Base-by-base conservation (phyloP, 2,888 invertebrate species). In the Azorinus chamasolen region DNA sequence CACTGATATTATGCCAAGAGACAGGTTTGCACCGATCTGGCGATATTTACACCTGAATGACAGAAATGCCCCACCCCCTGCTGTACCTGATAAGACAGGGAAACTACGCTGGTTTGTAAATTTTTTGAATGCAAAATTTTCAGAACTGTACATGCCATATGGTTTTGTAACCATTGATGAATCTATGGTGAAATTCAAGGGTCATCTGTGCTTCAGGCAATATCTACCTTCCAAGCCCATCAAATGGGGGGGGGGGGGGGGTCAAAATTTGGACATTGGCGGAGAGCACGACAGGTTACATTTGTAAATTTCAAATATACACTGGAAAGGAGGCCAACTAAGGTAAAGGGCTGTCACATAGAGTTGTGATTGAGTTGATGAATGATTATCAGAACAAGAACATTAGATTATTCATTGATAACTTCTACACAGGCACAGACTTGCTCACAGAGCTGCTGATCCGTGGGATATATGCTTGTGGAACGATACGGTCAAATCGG, bases 181-280 rank as follows among this genome's bases (percentile, higher is more conserved):
- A n/a, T n/a, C n/a, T n/a, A n/a, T n/a, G n/a, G n/a, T n/a, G n/a
- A n/a, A n/a, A 32, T 32, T 32, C 32, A 32, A 32, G 10, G 32
- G 32, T 10, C 10, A 10, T 32, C 5, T 32, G 4, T 6, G 4
- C 32, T 73, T 79, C 54, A n/a, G 66, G 10, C 70, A 72, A 32
- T 79, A 74, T 58, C 16, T 74, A 25, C 69, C 73, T 4, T 39
- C 72, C 14, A 78, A 73, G n/a, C 76, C 71, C 1, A 41, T 32
- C 2, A 76, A 70, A 22, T 69, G 70, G 70, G n/a, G n/a, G n/a
- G n/a, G n/a, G n/a, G n/a, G n/a, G n/a, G n/a, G 76, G 76, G 1
- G 18, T 70, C 4, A 70, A 73, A 62, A 12, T 70, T 5, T 70
- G 69, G 65, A 24, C 45, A 1, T n/a, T 73, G 14, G 45, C 57